Base-by-base conservation (phyloP, 2,797 vertebrate genomes). In the Enteromius afrohamiltoni region DNA sequence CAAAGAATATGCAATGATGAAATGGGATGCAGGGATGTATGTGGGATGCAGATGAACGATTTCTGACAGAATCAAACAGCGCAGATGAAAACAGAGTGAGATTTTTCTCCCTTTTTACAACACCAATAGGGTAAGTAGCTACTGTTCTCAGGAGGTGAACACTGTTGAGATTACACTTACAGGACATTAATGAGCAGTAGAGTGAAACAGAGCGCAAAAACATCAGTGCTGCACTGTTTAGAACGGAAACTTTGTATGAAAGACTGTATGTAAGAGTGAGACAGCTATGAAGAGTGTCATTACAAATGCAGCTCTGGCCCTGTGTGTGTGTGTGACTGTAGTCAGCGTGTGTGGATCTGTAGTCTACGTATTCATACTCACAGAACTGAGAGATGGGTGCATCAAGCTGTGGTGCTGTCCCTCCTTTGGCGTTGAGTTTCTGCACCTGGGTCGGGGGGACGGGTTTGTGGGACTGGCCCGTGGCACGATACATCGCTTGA, bases 351-450 rank as follows among this genome's bases (percentile, higher is more conserved):
- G 58, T 75, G 19, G 8, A 53, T 67, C 58, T 21, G 14, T 26
- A 47, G 21, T 82, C 26, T 65, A 45, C 14, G 13, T 21, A 13
- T 23, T 55, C 29, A 90, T 93, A 98, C 98, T 97, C 95, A 99
- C 98, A 99, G 94, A 99, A 99, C 93, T 99, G 98, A 70, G 97
- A 99, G 93, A 99, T 99, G 49, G 98, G 98, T 1, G 98, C 98
- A 0, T 99, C 98, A 19, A 99, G 93, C 93, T 99, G 98, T 29
- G 97, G 97, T 2, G 96, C 95, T 0, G 96, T 96, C 83, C 97
- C 95, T 86, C 97, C 96, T 92, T 96, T 97, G 73, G 97, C 96
- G 29, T 99, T 99, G 89, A 99, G 97, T 87, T 99, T 99, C 93
- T 99, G 98, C 88, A 99, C 97, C 93, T 99, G 98, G 65, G 98